Conservation (phyloP, 2,888 invertebrate genomes). For the Nebria salina region DNA sequence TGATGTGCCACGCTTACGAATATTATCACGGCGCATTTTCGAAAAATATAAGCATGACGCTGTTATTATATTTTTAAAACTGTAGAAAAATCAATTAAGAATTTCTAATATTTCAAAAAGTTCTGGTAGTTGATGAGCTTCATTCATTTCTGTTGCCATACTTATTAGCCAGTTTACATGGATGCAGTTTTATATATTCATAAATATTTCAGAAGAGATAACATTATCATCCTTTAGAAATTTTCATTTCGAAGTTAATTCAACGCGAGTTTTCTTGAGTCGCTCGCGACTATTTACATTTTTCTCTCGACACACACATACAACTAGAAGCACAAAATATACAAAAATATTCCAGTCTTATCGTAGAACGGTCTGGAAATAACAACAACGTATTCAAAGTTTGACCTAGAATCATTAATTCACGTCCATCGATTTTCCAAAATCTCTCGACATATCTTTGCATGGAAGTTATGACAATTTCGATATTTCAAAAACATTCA, state of each 20-base stretch:
- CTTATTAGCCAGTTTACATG: background rate
- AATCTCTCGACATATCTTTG: background rate
- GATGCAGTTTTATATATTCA: background rate
- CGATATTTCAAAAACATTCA: constrained; percentile 1
- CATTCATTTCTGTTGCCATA: background rate
- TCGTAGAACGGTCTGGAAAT: constrained; percentile 1
- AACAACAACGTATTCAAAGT: background rate
- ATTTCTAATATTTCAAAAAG: background rate
- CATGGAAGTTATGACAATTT: background rate
- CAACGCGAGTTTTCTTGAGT: background rate
- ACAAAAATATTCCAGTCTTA: background rate
- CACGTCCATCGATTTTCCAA: background rate
- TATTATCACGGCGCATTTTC: background rate
- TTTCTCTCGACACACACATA: background rate
- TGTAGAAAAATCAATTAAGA: background rate
- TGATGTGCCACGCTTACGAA: background rate
- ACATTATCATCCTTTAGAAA: background rate
- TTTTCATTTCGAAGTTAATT: background rate
- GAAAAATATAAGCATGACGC: background rate
- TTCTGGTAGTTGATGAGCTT: background rate
- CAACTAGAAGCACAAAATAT: background rate
- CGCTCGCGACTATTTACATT: background rate
- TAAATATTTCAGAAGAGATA: background rate
- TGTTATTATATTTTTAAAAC: background rate
- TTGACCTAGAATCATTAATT: background rate